A percentile compares a stretch with the other conserved stretches of the same genome.
phyloP scores from a whole-genome alignment of 2,113 vertebrate species.

The Triplophysa rosa region DNA sequence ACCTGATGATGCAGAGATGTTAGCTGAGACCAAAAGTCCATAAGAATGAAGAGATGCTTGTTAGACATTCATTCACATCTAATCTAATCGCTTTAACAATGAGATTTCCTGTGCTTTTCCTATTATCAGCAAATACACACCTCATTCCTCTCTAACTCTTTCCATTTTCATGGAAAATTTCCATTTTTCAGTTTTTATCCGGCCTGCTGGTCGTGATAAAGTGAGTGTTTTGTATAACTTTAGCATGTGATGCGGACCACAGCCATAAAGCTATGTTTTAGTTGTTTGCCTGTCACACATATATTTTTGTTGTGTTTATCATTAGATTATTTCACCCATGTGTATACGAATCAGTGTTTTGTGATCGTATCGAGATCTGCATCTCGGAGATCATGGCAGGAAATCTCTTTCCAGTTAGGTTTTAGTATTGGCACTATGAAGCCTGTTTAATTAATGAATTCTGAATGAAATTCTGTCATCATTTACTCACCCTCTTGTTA shows the following conservation, averaged over 20 bases:
- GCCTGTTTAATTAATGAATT: slow-evolving; percentile 52
- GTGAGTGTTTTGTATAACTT: background rate
- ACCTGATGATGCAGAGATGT: background rate
- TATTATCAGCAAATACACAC: background rate
- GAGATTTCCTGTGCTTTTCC: slow-evolving; percentile 13
- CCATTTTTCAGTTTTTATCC: background rate
- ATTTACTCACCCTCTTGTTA: too few species aligned
- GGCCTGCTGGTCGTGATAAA: background rate
- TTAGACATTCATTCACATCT: slow-evolving; percentile 19
- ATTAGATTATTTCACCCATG: slow-evolving; percentile 6
- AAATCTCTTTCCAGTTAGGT: slow-evolving; percentile 37
- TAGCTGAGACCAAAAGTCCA: background rate
- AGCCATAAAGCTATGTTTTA: background rate
- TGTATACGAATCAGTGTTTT: slow-evolving; percentile 58
- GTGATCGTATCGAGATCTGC: slow-evolving; percentile 46
- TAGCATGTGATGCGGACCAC: slow-evolving; percentile 3
- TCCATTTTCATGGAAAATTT: background rate
- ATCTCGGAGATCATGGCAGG: slow-evolving; percentile 8
- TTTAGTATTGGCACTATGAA: slow-evolving; percentile 51
- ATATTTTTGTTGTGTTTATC: background rate
- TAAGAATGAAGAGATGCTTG: background rate
- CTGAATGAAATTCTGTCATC: slow-evolving; percentile 55
- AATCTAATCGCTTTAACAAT: background rate
- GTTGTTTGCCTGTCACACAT: background rate
- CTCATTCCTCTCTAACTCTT: background rate